Percentiles rank a stretch among this genome's conserved stretches.
These are phyloP conservation scores for Psittacula derbiana DNA, from an alignment of 2,797 vertebrate species.

Conservation along the genomic window DNA sequence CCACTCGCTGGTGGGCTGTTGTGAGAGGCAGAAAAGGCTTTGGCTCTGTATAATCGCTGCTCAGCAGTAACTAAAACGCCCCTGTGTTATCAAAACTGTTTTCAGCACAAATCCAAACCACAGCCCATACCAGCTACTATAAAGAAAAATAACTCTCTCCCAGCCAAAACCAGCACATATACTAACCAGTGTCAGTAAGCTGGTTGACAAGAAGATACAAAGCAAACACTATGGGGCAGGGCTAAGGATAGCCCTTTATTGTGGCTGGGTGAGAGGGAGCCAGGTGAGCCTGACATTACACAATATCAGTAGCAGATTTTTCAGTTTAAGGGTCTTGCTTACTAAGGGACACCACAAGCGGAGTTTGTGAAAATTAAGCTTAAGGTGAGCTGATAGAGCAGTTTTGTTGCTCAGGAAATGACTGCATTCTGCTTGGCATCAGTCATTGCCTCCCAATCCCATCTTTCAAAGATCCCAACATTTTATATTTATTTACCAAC, in stretches of 20 bases:
- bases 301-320: neutral
- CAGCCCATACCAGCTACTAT: neutral
- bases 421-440: slow-evolving; percentile 11
- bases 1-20: neutral
- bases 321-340: slow-evolving; percentile 27
- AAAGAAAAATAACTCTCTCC: neutral
- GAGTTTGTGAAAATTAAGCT: slow-evolving; percentile 34
- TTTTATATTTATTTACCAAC: slow-evolving; percentile 66
- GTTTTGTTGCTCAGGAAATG: slow-evolving; percentile 41
- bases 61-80: neutral
- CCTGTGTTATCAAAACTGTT: neutral
- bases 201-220: neutral
- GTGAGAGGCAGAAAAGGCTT: neutral
- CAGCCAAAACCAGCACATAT: neutral
- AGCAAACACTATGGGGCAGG: neutral
- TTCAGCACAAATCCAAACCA: neutral
- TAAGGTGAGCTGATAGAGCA: slow-evolving; percentile 26
- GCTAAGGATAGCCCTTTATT: neutral
- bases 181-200: neutral
- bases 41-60: neutral
- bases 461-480: slow-evolving; percentile 43
- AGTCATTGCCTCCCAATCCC: neutral
- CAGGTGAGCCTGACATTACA: neutral
- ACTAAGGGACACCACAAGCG: slow-evolving; percentile 4
- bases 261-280: neutral